These are phyloP conservation scores for Pteruthius melanotis DNA, from an alignment of 2,113 vertebrate genomes.

Conservation along the genomic window DNA sequence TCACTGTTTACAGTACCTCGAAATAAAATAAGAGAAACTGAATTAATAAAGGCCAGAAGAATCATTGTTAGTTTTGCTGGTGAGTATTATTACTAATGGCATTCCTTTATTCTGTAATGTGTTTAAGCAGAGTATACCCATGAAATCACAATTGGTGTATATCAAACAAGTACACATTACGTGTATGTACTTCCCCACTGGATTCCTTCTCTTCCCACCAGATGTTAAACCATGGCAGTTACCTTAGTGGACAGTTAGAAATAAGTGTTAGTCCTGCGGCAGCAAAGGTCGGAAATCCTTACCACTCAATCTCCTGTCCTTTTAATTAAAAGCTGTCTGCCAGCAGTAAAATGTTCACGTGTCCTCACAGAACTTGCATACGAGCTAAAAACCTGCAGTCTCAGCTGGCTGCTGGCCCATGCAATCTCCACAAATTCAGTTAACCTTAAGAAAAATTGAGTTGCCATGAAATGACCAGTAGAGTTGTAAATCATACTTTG, in stretches of 20 bases:
- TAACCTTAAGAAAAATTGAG: background rate
- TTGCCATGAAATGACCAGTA: background rate
- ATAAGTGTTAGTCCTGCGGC: background rate
- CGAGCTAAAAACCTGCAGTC: background rate
- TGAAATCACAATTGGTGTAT: background rate
- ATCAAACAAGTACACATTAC: background rate
- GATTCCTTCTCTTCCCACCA: background rate
- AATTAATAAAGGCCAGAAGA: background rate
- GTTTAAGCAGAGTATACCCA: background rate
- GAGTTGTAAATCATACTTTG: background rate
- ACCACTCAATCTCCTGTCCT: background rate
- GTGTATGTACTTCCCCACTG: background rate
- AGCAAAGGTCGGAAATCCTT: background rate
- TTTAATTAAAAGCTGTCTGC: constrained; percentile 21
- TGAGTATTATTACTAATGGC: background rate
- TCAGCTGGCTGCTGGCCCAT: background rate
- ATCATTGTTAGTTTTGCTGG: background rate
- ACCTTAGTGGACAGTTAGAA: background rate
- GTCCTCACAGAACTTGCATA: background rate
- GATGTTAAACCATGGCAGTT: background rate
- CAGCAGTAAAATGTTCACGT: background rate
- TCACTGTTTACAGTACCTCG: background rate
- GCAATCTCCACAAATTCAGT: constrained; percentile 10
- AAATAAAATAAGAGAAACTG: background rate
- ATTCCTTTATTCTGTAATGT: background rate